phyloP scores from a whole-genome alignment of 2,113 vertebrate genomes.

The Dolichotis patagonum region DNA sequence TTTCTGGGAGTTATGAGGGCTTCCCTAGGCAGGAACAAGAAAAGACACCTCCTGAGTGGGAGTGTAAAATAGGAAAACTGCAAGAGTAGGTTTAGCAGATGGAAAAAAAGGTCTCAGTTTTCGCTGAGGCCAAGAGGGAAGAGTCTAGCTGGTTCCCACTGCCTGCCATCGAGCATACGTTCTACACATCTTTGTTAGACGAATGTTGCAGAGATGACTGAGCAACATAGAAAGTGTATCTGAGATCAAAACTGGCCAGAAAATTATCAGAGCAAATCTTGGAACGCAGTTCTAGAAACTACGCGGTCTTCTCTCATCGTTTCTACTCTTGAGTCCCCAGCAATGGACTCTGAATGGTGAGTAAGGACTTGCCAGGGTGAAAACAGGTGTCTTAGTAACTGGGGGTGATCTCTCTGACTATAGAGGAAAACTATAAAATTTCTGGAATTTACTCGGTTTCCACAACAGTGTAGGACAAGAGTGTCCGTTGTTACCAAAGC shows the following conservation, averaged over 20 bases:
- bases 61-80: background rate
- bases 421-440: background rate
- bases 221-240: constrained; percentile 9
- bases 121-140: constrained; percentile 18
- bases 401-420: constrained; percentile 19
- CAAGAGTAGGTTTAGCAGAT: background rate
- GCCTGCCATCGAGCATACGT: background rate
- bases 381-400: background rate
- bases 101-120: constrained; percentile 19
- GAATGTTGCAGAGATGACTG: constrained; percentile 27
- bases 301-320: background rate
- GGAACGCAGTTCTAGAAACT: constrained; percentile 56
- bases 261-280: constrained; percentile 12
- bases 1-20: constrained; percentile 39
- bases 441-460: constrained; percentile 24
- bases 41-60: background rate
- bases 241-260: constrained; percentile 20
- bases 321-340: background rate
- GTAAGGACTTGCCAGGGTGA: background rate
- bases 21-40: constrained; percentile 26
- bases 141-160: background rate
- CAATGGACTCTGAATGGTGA: background rate
- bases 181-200: background rate
- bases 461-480: constrained; percentile 38
- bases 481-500: background rate